Conservation (phyloP, 1,140 invertebrate genomes). For the Ceratitis capitata region DNA sequence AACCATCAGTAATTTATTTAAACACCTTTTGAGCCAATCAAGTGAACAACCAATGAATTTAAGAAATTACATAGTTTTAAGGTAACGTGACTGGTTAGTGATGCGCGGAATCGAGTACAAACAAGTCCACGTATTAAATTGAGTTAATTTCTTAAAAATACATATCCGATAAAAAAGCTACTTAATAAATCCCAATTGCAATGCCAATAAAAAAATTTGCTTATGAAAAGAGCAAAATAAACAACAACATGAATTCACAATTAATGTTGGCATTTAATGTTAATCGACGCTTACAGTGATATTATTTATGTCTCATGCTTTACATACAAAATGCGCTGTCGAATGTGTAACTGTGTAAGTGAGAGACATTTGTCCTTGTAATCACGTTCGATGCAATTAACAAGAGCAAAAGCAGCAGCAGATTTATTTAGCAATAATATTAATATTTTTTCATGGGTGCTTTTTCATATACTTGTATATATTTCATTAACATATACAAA, state of each 20-base stretch:
- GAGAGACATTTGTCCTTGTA: background rate
- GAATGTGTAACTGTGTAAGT: background rate
- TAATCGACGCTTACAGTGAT: slow-evolving; percentile 19
- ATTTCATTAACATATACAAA: too few relatives aligned
- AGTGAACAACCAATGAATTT: background rate
- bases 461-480: background rate
- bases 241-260: background rate
- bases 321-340: background rate
- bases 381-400: background rate
- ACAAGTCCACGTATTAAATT: background rate
- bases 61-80: too few relatives aligned
- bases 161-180: background rate
- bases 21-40: background rate
- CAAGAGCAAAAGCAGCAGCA: background rate
- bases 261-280: slow-evolving; percentile 21
- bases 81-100: background rate
- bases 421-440: background rate
- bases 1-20: background rate
- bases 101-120: background rate
- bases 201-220: background rate
- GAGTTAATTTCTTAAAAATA: background rate
- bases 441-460: background rate
- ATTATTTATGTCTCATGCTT: background rate
- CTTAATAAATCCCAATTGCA: slow-evolving; percentile 1
- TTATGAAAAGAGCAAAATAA: background rate